Evolutionary conservation across 2,797 vertebrate genomes (phyloP).

Genomic region (Cottoperca gobio): DNA sequence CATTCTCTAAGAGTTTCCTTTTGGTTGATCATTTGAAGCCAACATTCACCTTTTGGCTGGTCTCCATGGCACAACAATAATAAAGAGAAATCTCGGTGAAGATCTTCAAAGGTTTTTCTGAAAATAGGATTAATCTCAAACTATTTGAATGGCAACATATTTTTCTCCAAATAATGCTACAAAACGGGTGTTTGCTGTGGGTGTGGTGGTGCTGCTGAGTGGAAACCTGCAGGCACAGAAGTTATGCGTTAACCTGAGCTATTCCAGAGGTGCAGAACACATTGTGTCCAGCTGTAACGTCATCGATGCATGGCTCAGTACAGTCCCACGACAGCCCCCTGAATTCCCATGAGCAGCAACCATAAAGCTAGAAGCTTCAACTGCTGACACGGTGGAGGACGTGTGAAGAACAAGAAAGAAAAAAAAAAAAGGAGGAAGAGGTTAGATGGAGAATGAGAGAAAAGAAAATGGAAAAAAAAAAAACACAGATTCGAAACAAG

Average conservation of each 20-base stretch:
- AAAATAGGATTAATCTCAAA: slow-evolving; percentile 50
- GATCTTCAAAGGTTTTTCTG: slow-evolving; percentile 20
- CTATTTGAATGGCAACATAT: slow-evolving; percentile 39
- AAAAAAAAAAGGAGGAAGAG: not conserved
- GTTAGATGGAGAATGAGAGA: not conserved
- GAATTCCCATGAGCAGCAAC: slow-evolving; percentile 14
- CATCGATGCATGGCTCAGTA: slow-evolving; percentile 18
- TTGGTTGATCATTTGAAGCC: slow-evolving; percentile 55
- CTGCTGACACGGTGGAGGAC: not conserved
- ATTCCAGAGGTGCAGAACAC: slow-evolving; percentile 28
- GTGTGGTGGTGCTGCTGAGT: slow-evolving; percentile 15
- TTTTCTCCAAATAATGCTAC: slow-evolving; percentile 43
- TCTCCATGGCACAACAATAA: slow-evolving; percentile 72
- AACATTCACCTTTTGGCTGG: slow-evolving; percentile 64
- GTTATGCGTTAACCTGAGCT: slow-evolving; percentile 41
- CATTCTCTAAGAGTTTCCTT: slow-evolving; percentile 30
- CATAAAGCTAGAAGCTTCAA: slow-evolving; percentile 4
- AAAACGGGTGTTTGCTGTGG: slow-evolving; percentile 28
- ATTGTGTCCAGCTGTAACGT: slow-evolving; percentile 10
- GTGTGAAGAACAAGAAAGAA: not conserved
- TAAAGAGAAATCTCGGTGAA: slow-evolving; percentile 15
- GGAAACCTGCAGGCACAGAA: slow-evolving; percentile 54
- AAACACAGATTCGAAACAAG: not conserved
- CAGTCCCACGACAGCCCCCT: slow-evolving; percentile 21
- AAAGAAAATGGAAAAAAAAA: not conserved